Evolutionary conservation across 2,797 vertebrate genomes (phyloP).

Genomic region (Tokudaia tokunoshimensis): DNA sequence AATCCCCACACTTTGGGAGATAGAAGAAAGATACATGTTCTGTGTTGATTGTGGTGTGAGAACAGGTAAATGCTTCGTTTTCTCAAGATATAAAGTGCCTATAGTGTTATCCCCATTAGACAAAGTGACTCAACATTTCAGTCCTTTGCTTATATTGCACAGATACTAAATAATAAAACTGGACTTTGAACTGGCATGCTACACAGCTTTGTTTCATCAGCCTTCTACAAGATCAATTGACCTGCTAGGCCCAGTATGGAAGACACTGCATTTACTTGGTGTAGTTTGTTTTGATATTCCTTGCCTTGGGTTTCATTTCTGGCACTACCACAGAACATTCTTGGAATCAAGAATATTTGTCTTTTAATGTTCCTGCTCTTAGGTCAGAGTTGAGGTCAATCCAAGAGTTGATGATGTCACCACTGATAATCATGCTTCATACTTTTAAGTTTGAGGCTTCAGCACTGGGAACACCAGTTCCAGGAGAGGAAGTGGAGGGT

Average conservation of each 20-base stretch:
- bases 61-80: neutral
- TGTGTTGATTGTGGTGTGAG: neutral
- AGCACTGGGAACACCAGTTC: neutral
- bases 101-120: neutral
- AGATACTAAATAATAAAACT: slow-evolving; percentile 25
- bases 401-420: slow-evolving; percentile 70
- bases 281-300: neutral
- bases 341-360: neutral
- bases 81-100: neutral
- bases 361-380: slow-evolving; percentile 61
- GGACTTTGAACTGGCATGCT: slow-evolving; percentile 26
- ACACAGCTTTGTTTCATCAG: slow-evolving; percentile 57
- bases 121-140: neutral
- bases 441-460: slow-evolving; percentile 48
- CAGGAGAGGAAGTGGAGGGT: slow-evolving; percentile 62
- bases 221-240: slow-evolving; percentile 37
- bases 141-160: neutral
- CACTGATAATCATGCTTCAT: slow-evolving; percentile 57
- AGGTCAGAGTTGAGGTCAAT: slow-evolving; percentile 68
- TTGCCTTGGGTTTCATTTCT: slow-evolving; percentile 49
- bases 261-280: neutral
- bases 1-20: neutral
- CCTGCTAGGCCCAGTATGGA: neutral
- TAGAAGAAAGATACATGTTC: neutral
- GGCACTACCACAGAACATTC: slow-evolving; percentile 8